Base-by-base conservation (phyloP, 2,797 vertebrate species). In the Enteromius radiatus region DNA sequence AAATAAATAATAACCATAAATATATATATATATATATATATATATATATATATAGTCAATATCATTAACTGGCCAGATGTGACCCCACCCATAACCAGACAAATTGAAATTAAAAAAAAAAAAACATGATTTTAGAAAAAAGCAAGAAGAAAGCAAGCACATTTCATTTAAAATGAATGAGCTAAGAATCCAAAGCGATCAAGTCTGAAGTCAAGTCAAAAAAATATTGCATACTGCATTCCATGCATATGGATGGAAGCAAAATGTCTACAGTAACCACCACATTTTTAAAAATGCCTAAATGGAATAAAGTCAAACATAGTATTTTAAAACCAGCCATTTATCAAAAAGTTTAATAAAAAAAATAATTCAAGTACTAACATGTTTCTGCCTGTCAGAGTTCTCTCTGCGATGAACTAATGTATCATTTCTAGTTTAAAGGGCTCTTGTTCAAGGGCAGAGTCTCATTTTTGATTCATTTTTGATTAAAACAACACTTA, bases 401-500 rank as follows among this genome's bases (percentile, higher is more conserved):
- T 81, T 65, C 56, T 63, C 65, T 85, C 84, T 83, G 19, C 80
- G 65, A 88, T 86, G 77, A 88, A 88, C 87, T 91, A 88, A 90
- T 85, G 82, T 84, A 90, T 92, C 90, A 88, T 90, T 90, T 83
- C 87, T 90, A 88, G 79, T 76, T 78, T 76, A 70, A 78, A 82
- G 76, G 82, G 76, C 84, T 90, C 84, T 75, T 88, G 84, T 91
- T 92, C 93, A 93, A 93, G 92, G 93, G 90, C 91, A 91, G 90
- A 90, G 85, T 85, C 87, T 83, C 89, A 91, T 90, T 91, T 93
- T 92, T 89, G 84, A 89, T 90, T 91, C 88, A 86, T 91, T 91
- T 91, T 89, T 88, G 80, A 79, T 90, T 88, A 87, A 93, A 95
- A 93, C 92, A 91, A 94, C 93, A 92, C 91, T 89, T 91, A 88